Evolutionary conservation across 2,888 invertebrate genomes (phyloP).

Genomic region (Orthosia cruda): DNA sequence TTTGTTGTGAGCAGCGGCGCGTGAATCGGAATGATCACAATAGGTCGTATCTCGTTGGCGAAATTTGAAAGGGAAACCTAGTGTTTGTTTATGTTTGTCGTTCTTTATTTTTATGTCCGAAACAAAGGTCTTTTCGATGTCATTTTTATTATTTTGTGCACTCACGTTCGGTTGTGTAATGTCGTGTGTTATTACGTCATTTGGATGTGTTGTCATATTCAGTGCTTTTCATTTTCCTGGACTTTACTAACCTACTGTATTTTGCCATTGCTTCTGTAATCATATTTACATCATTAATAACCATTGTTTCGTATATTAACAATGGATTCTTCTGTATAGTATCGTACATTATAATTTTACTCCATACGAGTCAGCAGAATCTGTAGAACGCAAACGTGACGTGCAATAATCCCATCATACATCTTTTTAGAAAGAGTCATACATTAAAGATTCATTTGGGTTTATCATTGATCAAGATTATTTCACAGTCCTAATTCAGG

Average conservation of each 20-base stretch:
- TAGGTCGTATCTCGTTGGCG: conserved; percentile 56
- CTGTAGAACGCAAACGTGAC: neutral
- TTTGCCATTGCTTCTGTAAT: neutral
- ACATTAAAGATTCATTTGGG: no score
- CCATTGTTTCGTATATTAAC: neutral
- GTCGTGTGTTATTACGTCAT: conserved; percentile 15
- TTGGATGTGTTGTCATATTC: conserved; percentile 3
- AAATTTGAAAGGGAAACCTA: conserved; percentile 67
- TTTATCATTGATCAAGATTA: conserved; percentile 12
- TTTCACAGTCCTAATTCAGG: conserved; percentile 28
- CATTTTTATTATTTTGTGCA: conserved; percentile 16
- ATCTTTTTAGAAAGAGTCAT: neutral
- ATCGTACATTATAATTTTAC: neutral
- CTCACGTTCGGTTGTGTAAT: conserved; percentile 12
- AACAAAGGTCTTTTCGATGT: conserved; percentile 42
- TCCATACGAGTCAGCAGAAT: neutral
- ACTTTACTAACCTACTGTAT: neutral
- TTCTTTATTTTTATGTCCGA: conserved; percentile 38
- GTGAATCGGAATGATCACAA: conserved; percentile 65
- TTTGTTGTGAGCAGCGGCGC: conserved; percentile 52
- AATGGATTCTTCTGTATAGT: neutral
- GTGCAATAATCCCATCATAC: neutral
- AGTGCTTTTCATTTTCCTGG: neutral
- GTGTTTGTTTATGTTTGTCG: conserved; percentile 39
- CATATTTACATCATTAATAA: neutral